These are phyloP conservation scores for Zaprionus ornatus DNA, from an alignment of 1,140 invertebrate genomes.

Conservation along the genomic window DNA sequence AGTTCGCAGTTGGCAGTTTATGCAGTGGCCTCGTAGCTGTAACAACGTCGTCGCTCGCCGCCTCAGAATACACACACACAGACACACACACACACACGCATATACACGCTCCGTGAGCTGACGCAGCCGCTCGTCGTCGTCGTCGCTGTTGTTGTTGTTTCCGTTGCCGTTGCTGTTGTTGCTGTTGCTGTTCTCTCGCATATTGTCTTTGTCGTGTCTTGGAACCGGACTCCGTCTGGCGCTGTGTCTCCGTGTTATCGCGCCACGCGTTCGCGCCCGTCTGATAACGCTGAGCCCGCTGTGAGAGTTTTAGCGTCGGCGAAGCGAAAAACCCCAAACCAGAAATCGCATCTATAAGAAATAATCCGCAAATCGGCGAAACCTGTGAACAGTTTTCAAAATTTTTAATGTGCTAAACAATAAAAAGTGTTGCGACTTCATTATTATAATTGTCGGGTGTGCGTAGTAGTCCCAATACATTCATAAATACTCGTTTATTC, in stretches of 20 bases:
- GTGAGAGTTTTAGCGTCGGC: conserved; percentile 44
- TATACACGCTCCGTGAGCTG: conserved; percentile 25
- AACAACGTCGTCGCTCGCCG: conserved; percentile 71
- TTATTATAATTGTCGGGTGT: not conserved
- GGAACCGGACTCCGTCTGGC: conserved; percentile 21
- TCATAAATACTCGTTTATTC: not conserved
- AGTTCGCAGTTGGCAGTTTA: conserved; percentile 61
- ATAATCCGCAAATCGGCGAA: not conserved
- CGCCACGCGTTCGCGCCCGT: conserved; percentile 48
- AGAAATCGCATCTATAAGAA: not conserved
- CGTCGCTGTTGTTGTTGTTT: conserved; percentile 1
- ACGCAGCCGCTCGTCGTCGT: conserved; percentile 19
- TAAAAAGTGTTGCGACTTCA: conserved; percentile 15
- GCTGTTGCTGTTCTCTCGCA: conserved; percentile 5
- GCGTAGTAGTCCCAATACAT: not conserved
- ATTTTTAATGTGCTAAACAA: conserved; percentile 22
- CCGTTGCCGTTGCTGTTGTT: not conserved
- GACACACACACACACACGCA: not conserved
- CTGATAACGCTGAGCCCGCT: conserved; percentile 38
- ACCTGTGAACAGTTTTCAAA: conserved; percentile 57
- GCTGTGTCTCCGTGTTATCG: conserved; percentile 36
- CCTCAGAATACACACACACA: not conserved
- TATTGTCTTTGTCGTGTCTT: conserved; percentile 6
- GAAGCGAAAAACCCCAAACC: not conserved
- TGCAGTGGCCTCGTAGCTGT: conserved; percentile 77